These are phyloP conservation scores for Potamarius usumacintae DNA, from an alignment of 2,113 vertebrate genomes.

Conservation along the genomic window DNA sequence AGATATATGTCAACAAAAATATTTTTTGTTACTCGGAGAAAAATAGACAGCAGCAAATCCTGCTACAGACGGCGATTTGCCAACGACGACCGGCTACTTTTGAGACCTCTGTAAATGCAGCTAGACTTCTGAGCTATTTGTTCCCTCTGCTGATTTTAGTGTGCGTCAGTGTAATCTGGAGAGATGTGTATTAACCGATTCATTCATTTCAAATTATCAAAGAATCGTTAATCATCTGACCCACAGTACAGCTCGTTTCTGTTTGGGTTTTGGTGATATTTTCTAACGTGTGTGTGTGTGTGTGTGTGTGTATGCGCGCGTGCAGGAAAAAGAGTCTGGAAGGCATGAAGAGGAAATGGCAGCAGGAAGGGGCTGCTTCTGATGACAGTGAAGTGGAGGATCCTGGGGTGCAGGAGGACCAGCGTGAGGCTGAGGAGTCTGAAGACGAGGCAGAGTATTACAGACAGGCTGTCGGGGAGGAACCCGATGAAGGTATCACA, in stretches of 20 bases:
- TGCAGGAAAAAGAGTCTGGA: constrained; percentile 82
- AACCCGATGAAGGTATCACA: constrained; percentile 83
- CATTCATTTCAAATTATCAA: background rate
- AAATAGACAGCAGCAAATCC: too few species aligned
- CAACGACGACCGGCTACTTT: too few species aligned
- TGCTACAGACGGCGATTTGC: too few species aligned
- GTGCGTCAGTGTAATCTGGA: background rate
- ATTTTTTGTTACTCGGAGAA: too few species aligned
- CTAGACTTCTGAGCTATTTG: background rate
- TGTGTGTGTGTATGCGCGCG: background rate
- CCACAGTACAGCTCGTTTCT: background rate
- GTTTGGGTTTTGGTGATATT: background rate
- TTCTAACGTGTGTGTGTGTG: background rate
- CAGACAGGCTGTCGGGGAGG: constrained; percentile 84
- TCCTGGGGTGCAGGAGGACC: constrained; percentile 71
- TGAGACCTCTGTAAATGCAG: too few species aligned
- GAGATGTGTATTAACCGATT: background rate
- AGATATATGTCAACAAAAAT: too few species aligned
- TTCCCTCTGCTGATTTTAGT: background rate
- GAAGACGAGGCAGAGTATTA: constrained; percentile 88
- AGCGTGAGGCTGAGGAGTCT: constrained; percentile 62
- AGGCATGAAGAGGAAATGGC: constrained; percentile 76
- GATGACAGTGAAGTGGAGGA: constrained; percentile 84
- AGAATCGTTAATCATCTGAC: background rate
- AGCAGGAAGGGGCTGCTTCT: background rate